phyloP scores from a whole-genome alignment of 2,888 invertebrate species.

The Machimus atricapillus region DNA sequence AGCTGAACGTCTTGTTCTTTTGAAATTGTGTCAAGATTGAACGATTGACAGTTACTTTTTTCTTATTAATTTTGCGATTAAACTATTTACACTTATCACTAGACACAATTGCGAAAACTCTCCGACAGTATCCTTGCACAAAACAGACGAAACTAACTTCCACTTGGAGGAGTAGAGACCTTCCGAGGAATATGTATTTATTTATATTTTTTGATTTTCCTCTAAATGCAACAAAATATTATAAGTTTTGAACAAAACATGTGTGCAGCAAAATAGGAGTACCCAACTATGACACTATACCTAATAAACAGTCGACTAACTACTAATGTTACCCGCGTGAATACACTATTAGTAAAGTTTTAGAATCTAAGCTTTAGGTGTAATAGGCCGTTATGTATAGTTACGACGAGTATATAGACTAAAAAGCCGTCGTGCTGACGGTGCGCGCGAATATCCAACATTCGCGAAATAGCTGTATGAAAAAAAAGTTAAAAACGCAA shows the following conservation, averaged over 20 bases:
- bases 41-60: conserved; percentile 27
- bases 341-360: conserved; percentile 52
- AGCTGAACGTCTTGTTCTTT: conserved; percentile 4
- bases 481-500: conserved; percentile 23
- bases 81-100: conserved; percentile 16
- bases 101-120: background rate
- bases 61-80: background rate
- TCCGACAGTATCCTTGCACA: conserved; percentile 9
- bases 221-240: conserved; percentile 6
- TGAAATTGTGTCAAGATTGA: conserved; percentile 28
- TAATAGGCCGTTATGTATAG: conserved; percentile 44
- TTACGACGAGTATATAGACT: conserved; percentile 33
- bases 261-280: conserved; percentile 39
- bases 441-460: conserved; percentile 44
- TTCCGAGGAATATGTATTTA: conserved; percentile 2
- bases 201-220: background rate
- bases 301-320: conserved; percentile 52
- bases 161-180: background rate
- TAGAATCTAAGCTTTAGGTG: conserved; percentile 46
- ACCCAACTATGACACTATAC: conserved; percentile 51
- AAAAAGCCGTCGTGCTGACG: conserved; percentile 27
- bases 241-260: conserved; percentile 19
- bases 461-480: conserved; percentile 43
- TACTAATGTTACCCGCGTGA: conserved; percentile 53
- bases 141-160: background rate